Conservation (phyloP, 2,797 vertebrate species). For the Alauda arvensis region DNA sequence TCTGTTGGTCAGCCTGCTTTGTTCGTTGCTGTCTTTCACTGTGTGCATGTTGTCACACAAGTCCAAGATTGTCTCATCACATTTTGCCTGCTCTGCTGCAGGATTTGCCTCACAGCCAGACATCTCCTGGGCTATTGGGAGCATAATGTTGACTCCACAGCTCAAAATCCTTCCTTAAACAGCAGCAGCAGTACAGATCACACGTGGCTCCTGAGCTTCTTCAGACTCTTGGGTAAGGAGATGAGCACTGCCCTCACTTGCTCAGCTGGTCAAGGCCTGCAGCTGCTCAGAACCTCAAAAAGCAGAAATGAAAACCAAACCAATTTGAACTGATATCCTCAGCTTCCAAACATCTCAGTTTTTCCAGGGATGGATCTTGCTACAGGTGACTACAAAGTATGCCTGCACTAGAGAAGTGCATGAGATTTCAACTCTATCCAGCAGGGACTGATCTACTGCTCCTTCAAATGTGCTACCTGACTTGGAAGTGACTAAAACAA, state of each 20-base stretch:
- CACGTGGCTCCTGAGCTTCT: neutral
- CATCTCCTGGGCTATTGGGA: neutral
- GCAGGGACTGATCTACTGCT: neutral
- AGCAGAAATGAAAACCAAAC: neutral
- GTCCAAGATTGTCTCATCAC: neutral
- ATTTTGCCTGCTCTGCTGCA: neutral
- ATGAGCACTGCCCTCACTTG: neutral
- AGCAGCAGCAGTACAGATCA: neutral
- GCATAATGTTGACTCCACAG: neutral
- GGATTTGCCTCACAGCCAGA: neutral
- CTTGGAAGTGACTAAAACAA: neutral
- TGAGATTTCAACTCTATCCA: neutral
- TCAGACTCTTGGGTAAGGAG: neutral
- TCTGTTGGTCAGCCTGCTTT: neutral
- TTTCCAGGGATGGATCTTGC: neutral
- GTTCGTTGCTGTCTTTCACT: neutral
- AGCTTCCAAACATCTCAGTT: neutral
- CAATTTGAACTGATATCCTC: neutral
- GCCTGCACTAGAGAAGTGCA: neutral
- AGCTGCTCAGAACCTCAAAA: neutral
- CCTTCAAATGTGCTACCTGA: neutral
- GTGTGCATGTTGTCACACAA: rapidly evolving
- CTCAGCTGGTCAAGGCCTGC: neutral
- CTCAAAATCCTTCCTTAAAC: neutral
- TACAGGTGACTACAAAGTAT: neutral